Evolutionary conservation across 2,797 vertebrate genomes (phyloP).

Genomic region (Numenius phaeopus): DNA sequence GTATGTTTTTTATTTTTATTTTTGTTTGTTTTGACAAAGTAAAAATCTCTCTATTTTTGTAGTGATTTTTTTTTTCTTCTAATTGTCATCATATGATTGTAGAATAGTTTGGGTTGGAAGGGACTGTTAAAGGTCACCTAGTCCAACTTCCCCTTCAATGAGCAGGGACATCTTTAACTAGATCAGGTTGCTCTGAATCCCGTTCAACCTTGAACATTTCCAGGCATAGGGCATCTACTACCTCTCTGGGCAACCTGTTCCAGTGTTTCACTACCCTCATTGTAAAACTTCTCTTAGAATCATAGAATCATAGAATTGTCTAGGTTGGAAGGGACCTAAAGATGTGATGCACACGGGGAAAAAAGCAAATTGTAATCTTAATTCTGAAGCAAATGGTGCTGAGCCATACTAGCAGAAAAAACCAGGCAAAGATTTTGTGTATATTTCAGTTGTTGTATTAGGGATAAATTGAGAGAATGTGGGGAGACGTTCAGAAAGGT

Average conservation of each 20-base stretch:
- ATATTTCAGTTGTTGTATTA: neutral
- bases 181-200: neutral
- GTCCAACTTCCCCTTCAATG: no score
- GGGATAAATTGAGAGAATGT: neutral
- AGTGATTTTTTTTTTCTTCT: neutral
- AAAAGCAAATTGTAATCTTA: neutral
- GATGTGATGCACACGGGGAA: rapidly evolving
- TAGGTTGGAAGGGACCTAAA: neutral
- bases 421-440: neutral
- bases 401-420: neutral
- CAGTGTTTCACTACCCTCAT: neutral
- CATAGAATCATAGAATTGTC: no score
- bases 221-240: no score
- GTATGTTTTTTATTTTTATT: neutral
- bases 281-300: neutral
- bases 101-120: neutral
- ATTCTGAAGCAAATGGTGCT: neutral
- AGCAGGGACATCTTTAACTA: neutral
- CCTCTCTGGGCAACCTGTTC: neutral
- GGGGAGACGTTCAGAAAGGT: neutral
- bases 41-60: neutral
- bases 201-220: neutral
- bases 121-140: neutral
- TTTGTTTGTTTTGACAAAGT: neutral
- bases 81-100: neutral